phyloP scores from a whole-genome alignment of 2,113 vertebrate species.

The Triplophysa tibetana region DNA sequence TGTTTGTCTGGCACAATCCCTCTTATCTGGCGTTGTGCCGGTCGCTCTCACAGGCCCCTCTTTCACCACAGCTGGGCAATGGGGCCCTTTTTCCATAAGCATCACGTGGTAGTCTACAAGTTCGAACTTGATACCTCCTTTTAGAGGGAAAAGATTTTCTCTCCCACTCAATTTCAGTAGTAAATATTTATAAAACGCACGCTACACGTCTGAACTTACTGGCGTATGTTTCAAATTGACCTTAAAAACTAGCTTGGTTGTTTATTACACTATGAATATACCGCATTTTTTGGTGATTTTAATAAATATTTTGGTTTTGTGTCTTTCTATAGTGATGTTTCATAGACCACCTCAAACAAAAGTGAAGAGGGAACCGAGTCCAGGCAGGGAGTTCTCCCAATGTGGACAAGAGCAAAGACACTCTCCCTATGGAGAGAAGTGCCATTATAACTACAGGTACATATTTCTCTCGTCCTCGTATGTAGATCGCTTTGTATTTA shows the following conservation, averaged over 20 bases:
- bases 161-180: background rate
- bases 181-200: background rate
- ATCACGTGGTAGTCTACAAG: slow-evolving; percentile 20
- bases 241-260: background rate
- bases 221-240: background rate
- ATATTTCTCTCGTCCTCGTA: background rate
- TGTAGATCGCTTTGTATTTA: background rate
- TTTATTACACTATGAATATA: background rate
- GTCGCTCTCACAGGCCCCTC: slow-evolving; percentile 49
- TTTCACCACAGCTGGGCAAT: slow-evolving; percentile 53
- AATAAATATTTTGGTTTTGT: background rate
- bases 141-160: background rate
- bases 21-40: slow-evolving; percentile 43
- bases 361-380: slow-evolving; percentile 88
- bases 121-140: slow-evolving; percentile 1
- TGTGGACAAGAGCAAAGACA: slow-evolving; percentile 83
- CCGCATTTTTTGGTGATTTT: background rate
- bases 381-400: slow-evolving; percentile 80
- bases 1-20: slow-evolving; percentile 36
- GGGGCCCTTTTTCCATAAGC: slow-evolving; percentile 36
- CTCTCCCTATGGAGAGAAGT: slow-evolving; percentile 84
- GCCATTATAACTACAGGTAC: slow-evolving; percentile 94
- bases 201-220: background rate
- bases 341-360: slow-evolving; percentile 84
- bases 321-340: slow-evolving; percentile 82